Evolutionary conservation across 2,797 vertebrate species (phyloP).

Genomic region (Aldrovandia affinis): DNA sequence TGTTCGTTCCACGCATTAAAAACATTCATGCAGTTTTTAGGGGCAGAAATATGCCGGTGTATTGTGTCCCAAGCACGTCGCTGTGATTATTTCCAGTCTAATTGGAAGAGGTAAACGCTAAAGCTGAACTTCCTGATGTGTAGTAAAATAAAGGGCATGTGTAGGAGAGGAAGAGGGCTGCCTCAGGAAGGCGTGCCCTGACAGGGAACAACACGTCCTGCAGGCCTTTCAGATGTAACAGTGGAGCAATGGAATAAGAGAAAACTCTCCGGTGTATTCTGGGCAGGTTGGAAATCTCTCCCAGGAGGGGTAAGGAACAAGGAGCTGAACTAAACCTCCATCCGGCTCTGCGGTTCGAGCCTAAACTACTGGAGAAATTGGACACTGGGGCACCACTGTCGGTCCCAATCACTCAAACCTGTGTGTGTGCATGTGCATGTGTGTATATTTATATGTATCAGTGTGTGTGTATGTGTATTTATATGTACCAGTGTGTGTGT

Average conservation of each 20-base stretch:
- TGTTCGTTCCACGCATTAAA: not conserved
- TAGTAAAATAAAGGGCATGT: conserved; percentile 7
- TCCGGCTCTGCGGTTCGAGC: conserved; percentile 67
- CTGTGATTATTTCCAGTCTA: conserved; percentile 16
- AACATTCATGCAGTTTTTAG: not conserved
- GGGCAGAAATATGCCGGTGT: not conserved
- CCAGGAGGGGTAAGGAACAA: conserved; percentile 59
- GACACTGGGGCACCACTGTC: conserved; percentile 56
- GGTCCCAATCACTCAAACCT: conserved; percentile 50
- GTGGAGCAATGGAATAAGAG: conserved; percentile 56
- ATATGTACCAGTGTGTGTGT: too few relatives aligned
- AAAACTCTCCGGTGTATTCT: conserved; percentile 41
- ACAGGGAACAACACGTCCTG: conserved; percentile 44
- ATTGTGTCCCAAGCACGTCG: not conserved
- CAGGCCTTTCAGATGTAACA: conserved; percentile 40
- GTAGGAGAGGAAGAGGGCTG: not conserved
- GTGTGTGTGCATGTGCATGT: conserved; percentile 40
- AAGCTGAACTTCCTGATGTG: conserved; percentile 2
- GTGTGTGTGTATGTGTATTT: not conserved
- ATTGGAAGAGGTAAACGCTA: not conserved
- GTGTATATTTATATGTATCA: not conserved
- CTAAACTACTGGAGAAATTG: conserved; percentile 64
- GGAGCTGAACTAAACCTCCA: conserved; percentile 56
- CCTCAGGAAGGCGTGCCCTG: conserved; percentile 44
- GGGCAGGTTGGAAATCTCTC: conserved; percentile 48